Evolutionary conservation across 2,888 invertebrate species (phyloP), one percentile per base, ranked within the genome.

Genomic region (Teleogryllus oceanicus): DNA sequence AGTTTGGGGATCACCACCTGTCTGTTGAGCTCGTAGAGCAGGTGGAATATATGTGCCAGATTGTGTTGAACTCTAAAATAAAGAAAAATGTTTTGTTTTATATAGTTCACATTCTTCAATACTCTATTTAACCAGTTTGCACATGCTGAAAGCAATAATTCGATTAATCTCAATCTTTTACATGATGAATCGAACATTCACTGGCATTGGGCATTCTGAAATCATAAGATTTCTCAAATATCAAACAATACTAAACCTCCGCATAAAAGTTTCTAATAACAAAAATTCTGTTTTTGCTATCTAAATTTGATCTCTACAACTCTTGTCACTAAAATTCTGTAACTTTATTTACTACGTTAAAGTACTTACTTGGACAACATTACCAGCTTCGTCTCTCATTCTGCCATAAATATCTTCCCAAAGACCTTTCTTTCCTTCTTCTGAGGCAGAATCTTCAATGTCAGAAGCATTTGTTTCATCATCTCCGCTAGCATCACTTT

Each of bases 321-420:
- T 20, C 16, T 21, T 75, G 75, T 24, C 75, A 13, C 75, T 24
- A 3, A 75, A 37, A 37, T 37, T 37, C 8, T 37, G 37, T 37
- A 37, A 13, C 10, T 62, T 62, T 10, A 62, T 62, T 62, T 11
- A 13, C 62, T n/a, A 62, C 16, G 62, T 18, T 5, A 62, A 13
- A n/a, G 10, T 5, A 84, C 84, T 85, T 86, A 92, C 92, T 84
- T 89, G 88, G 76, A 97, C 88, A 83, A 97, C 86, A 85, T 94
- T 92, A 3, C 98, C 98, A 83, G 93, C 90, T 84, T 92, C 92
- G 85, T 94, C 94, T 83, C 96, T 90, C 83, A 93, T 90, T 81
- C 97, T 90, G 0, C 98, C 98, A 87, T 98, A 98, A 85, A 98
- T 98, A 88, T 98, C 98, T 89, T 98, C 96, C 93, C 93, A 94